Conservation (phyloP, 2,113 vertebrate genomes). For the Strix uralensis region DNA sequence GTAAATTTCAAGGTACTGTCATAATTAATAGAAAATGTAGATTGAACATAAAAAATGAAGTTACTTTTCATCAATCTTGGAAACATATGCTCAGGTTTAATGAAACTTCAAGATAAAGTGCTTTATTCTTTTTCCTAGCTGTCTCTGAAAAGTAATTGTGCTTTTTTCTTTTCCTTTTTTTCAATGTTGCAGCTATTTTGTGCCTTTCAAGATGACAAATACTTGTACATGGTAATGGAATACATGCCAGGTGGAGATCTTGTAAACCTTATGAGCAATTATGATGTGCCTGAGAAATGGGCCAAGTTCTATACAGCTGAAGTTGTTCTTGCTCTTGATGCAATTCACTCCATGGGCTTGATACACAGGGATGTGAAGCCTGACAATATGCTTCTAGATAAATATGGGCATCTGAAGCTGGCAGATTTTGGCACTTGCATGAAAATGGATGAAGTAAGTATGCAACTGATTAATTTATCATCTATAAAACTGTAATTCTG, state of each 20-base stretch:
- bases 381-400: conserved; percentile 98
- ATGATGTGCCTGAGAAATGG: conserved; percentile 98
- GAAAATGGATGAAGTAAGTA: conserved; percentile 97
- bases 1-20: neutral
- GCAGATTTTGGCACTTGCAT: conserved; percentile 99
- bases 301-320: conserved; percentile 97
- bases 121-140: neutral
- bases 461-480: neutral
- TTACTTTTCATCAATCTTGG: neutral
- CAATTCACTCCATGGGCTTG: conserved; percentile 98
- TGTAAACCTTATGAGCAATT: conserved; percentile 99
- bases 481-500: neutral
- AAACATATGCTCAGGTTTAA: neutral
- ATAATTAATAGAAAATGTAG: neutral
- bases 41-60: neutral
- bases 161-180: neutral
- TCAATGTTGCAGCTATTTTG: conserved; percentile 84
- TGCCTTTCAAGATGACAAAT: conserved; percentile 98
- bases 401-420: conserved; percentile 91
- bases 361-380: conserved; percentile 98
- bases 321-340: conserved; percentile 96
- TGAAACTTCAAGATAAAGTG: neutral
- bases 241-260: conserved; percentile 99
- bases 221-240: conserved; percentile 99
- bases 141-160: conserved; percentile 4